Conservation (phyloP, 2,888 invertebrate species). For the Phengaris alcon region DNA sequence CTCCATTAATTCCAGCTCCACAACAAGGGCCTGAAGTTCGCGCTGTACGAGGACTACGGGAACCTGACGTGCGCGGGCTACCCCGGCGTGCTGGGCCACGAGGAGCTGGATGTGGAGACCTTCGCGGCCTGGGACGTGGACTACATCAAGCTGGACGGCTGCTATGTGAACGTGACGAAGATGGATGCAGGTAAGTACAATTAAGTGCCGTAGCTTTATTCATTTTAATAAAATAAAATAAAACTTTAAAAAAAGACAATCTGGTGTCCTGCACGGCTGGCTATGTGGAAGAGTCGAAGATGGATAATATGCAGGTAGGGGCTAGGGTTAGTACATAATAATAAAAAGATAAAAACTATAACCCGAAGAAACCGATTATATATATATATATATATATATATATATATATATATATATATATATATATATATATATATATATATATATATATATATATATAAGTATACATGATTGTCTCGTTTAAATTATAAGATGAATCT, state of each 20-base stretch:
- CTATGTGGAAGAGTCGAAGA: constrained; percentile 78
- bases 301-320: constrained; percentile 73
- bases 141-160: constrained; percentile 90
- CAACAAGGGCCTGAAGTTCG: constrained; percentile 85
- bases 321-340: no score
- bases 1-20: constrained; percentile 80
- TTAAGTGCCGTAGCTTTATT: no score
- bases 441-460: no score
- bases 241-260: no score
- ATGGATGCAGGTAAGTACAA: constrained; percentile 72
- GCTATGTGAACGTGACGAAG: constrained; percentile 80
- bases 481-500: no score
- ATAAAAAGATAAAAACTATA: no score
- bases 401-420: no score
- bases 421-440: no score
- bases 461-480: no score
- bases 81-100: constrained; percentile 84
- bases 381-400: no score
- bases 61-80: constrained; percentile 87
- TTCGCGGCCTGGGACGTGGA: constrained; percentile 90
- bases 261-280: constrained; percentile 58
- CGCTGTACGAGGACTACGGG: constrained; percentile 90
- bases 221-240: no score
- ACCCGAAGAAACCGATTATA: no score
- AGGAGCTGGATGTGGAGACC: constrained; percentile 84